Evolutionary conservation across 2,888 invertebrate genomes (phyloP).

Genomic region (Elmis aenea): DNA sequence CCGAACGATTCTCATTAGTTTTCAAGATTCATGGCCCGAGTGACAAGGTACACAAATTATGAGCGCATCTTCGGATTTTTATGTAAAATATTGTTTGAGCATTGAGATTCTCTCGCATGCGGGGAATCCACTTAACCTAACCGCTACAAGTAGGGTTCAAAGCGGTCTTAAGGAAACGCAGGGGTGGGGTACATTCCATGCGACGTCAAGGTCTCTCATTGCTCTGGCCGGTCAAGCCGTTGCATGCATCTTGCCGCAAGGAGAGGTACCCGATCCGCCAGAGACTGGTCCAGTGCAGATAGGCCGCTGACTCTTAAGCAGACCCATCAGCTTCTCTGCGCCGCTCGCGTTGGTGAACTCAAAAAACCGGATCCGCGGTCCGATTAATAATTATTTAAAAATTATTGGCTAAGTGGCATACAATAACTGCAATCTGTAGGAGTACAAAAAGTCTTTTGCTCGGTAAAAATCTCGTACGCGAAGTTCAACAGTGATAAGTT

Average conservation of each 20-base stretch:
- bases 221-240: conserved; percentile 17
- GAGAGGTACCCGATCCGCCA: too few relatives aligned
- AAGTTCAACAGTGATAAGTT: too few relatives aligned
- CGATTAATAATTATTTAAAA: conserved; percentile 8
- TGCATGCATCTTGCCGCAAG: conserved; percentile 12
- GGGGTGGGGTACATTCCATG: conserved; percentile 20
- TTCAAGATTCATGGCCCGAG: too few relatives aligned
- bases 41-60: too few relatives aligned
- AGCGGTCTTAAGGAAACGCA: background rate
- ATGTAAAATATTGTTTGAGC: too few relatives aligned
- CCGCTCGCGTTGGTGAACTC: conserved; percentile 7
- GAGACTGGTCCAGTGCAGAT: conserved; percentile 15
- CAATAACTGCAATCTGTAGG: background rate
- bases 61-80: too few relatives aligned
- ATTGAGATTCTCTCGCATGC: too few relatives aligned
- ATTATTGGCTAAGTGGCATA: background rate
- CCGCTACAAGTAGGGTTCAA: background rate
- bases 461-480: too few relatives aligned
- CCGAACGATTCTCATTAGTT: too few relatives aligned
- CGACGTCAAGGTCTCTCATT: conserved; percentile 20
- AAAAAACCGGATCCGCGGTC: conserved; percentile 11
- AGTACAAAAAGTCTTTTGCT: too few relatives aligned
- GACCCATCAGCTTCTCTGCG: conserved; percentile 11
- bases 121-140: too few relatives aligned
- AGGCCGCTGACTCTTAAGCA: conserved; percentile 22